These are phyloP conservation scores for Drosophila hydei DNA, from an alignment of 1,140 invertebrate genomes.

Conservation along the genomic window DNA sequence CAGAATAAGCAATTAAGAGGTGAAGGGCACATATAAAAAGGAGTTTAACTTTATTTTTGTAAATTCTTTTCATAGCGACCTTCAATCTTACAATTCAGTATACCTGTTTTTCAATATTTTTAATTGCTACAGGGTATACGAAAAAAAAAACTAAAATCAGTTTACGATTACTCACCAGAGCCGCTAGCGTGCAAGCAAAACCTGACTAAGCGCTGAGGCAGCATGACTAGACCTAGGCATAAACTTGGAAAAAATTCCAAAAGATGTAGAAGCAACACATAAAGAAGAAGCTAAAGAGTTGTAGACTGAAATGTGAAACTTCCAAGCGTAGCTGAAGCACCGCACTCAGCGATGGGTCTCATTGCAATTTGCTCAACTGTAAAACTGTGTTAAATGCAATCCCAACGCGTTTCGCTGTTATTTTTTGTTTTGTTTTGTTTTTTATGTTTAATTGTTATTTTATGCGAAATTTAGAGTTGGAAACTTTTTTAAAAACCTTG, in stretches of 20 bases:
- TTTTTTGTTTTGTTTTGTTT: not conserved
- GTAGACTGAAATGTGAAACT: conserved; percentile 31
- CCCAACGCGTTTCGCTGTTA: conserved; percentile 46
- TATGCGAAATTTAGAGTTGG: conserved; percentile 54
- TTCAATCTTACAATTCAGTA: too few species aligned
- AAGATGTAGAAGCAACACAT: not conserved
- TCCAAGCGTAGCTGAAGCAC: conserved; percentile 22
- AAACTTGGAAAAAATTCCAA: conserved; percentile 11
- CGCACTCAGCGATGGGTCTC: conserved; percentile 18
- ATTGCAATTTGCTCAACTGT: conserved; percentile 59
- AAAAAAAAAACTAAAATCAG: conserved; percentile 41
- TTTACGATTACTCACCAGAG: conserved; percentile 66
- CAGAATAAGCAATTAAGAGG: too few species aligned
- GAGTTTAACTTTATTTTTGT: too few species aligned
- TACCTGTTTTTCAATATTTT: not conserved
- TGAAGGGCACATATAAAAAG: too few species aligned
- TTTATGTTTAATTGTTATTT: conserved; percentile 25
- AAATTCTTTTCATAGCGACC: too few species aligned
- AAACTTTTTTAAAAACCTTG: conserved; percentile 53
- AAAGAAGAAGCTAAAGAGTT: conserved; percentile 8
- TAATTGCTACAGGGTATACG: conserved; percentile 1
- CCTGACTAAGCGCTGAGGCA: conserved; percentile 62
- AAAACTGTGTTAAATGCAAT: conserved; percentile 67
- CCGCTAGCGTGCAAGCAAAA: conserved; percentile 40
- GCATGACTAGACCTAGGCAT: conserved; percentile 24